Evolutionary conservation across 92 coral and sea anemone genomes (phyloP), one percentile per base, ranked within the genome.

Genomic region (Blastomussa wellsi): DNA sequence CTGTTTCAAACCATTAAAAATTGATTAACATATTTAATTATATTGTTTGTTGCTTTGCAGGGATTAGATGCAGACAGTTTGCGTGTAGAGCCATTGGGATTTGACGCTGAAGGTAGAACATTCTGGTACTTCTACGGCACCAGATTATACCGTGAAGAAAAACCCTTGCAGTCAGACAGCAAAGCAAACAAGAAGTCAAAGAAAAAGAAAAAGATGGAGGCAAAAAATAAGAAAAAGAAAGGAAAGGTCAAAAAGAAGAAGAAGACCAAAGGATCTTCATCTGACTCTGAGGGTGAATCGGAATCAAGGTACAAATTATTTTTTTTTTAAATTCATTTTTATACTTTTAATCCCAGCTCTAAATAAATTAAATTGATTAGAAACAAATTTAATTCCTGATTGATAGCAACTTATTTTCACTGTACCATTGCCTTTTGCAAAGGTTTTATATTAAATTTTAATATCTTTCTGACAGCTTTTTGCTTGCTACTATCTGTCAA

Each of bases 41-140:
- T 51, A 3, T 55, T 55, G 17, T 55, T 20, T 74, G 31, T 38
- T 19, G 22, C 41, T 28, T 41, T 59, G 20, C 44, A 93, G 94
- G 98, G 98, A 22, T 81, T 96, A 75, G 98, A 96, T 82, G 98
- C 98, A 7, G 98, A 96, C 90, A 96, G 98, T 79, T 88, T 96
- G 22, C 93, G 98, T 68, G 98, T 96, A 39, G 98, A 96, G 60
- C 98, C 98, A 0, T 87, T 96, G 47, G 98, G 98, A 37, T 86
- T 69, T 70, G 98, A 96, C 79, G 88, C 98, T 19, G 86, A 88
- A 31, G 94, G 95, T 15, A 91, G 91, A 52, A 92, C 89, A 20
- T 96, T 89, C 82, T 96, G 98, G 98, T 96, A 96, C 69, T 96
- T 96, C 76, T 96, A 94, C 55, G 98, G 98, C 37, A 96, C 98